Base-by-base conservation (phyloP, 2,888 invertebrate species). In the Eupeodes luniger region DNA sequence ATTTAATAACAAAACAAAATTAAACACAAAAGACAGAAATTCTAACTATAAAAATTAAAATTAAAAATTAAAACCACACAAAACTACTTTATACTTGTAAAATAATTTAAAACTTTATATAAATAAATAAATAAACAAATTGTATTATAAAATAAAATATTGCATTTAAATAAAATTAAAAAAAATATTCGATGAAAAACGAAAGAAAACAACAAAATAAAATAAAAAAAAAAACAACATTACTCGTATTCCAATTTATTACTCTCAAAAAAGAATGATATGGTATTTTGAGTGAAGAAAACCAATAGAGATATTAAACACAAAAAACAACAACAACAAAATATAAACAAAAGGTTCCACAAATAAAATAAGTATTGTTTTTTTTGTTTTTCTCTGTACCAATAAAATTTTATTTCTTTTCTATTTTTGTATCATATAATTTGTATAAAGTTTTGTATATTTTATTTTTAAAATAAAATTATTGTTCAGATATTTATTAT, bases 21-120 rank as follows among this genome's bases (percentile, higher is more conserved):
- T 44, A 55, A 72, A 40, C 16, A 62, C 19, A 27, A 11, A 57
- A 78, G 59, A 83, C 86, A 82, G 55, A 87, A 77, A 74, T 84
- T 88, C 84, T 75, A 88, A 88, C 78, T 78, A 87, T 53, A 79
- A 64, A 82, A 76, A 40, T 5, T 10, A 27, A 67, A 82, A 76
- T 27, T 4, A 4, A 40, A 66, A 44, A 19, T 55, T 40, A 75
- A 67, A 53, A n/a, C 44, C 55, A 55, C 59, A 72, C 36, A 75
- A 80, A 74, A 62, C 76, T 85, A 84, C 84, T 84, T 72, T 81
- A 78, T 85, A 85, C 85, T 88, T 88, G 88, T 88, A 88, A 85
- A 85, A 88, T 85, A 88, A 66, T 66, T 74, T 75, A 55, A 61
- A 86, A 70, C 34, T 49, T 66, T 79, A 74, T 75, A 81, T 62